A percentile compares a stretch with the other conserved stretches of the same genome.
Conservation (phyloP, 2,797 vertebrate genomes). For the Eremophila alpestris region DNA sequence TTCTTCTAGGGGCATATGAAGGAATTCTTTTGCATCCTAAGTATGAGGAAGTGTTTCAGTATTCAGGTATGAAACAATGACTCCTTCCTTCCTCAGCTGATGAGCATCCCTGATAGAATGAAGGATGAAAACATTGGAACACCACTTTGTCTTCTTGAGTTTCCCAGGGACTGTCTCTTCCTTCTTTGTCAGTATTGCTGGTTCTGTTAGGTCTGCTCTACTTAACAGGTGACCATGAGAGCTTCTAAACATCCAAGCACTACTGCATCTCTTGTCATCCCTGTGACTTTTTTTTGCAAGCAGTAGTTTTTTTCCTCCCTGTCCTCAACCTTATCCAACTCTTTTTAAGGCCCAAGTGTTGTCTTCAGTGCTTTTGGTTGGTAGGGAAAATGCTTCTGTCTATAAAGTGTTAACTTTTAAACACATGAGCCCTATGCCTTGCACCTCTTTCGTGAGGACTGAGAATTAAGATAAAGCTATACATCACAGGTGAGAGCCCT, state of each 20-base stretch:
- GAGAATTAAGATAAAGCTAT: not conserved
- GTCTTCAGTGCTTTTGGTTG: not conserved
- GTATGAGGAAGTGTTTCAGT: slow-evolving; percentile 53
- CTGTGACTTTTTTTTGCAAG: not conserved
- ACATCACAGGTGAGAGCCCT: not conserved
- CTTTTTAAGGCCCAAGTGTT: not conserved
- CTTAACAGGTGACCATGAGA: not conserved
- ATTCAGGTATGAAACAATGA: slow-evolving; percentile 26
- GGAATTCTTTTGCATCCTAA: not conserved
- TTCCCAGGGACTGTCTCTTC: not conserved
- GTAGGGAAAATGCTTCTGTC: not conserved
- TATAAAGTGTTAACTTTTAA: not conserved
- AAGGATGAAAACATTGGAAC: not conserved
- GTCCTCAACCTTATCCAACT: not conserved
- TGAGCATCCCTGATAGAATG: slow-evolving; percentile 39
- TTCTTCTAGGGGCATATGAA: not conserved
- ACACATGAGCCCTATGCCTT: not conserved
- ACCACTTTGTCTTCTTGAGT: not conserved
- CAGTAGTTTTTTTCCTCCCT: not conserved
- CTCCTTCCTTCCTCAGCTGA: slow-evolving; percentile 6
- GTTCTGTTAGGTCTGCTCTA: not conserved
- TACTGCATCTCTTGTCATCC: not conserved
- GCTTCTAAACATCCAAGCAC: not conserved
- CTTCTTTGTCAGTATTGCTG: not conserved
- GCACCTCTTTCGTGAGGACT: not conserved